Base-by-base conservation (phyloP, 2,113 vertebrate species). In the Bothrops jararaca region DNA sequence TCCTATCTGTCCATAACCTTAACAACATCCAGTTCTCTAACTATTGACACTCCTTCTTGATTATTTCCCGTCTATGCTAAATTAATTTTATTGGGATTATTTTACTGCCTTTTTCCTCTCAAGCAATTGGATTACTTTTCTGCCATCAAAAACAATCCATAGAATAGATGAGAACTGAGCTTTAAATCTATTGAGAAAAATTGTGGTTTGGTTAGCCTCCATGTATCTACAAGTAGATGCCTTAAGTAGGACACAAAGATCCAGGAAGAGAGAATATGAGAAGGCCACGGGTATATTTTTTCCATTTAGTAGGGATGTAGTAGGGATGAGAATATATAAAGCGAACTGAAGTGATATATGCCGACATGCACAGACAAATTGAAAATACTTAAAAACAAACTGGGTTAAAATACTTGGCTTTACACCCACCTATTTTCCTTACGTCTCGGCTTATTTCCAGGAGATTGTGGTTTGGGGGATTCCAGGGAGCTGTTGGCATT, bases 391-490 rank as follows among this genome's bases (percentile, higher is more conserved):
- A 96, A 97, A 96, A 92, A 95, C 95, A 95, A 97, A 94, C 95
- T 95, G 95, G 93, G 96, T 97, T 97, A 97, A 97, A 97, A 97
- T 97, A 97, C 95, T 96, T 98, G 97, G 97, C 96, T 90, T 29
- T 15, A 69, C 64, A 22, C 88, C 23, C 39, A 52, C 86, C 90
- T 95, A 92, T 1, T 92, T 97, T 94, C 95, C 97, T 95, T 96
- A 96, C 95, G 95, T 95, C 60, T 95, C 0, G 90, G 96, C 95
- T 95, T 74, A 89, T 95, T 97, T 97, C 97, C 97, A 97, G 95
- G 94, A 1, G 90, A 95, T 96, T 93, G 95, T 97, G 97, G 97
- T 97, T 98, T 98, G 97, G 42, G 96, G 98, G 95, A 24, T 92
- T 94, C 95, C 90, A 53, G 95, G 93, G 96, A 95, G 92, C 93